Conservation (phyloP, 2,888 invertebrate species). For the Crepidodera aurea region DNA sequence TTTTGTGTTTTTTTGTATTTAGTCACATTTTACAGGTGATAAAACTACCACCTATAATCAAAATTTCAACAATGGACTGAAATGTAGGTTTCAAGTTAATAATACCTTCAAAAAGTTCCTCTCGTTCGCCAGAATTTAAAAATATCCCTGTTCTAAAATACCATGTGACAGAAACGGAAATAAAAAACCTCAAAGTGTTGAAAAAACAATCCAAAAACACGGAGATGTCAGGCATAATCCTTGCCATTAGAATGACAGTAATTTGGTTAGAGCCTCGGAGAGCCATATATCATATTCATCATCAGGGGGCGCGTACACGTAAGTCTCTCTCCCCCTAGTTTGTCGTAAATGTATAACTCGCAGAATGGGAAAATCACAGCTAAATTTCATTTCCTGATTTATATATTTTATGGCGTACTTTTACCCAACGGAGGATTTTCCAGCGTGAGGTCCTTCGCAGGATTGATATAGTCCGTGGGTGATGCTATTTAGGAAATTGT, state of each 20-base stretch:
- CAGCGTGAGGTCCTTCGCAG: background rate
- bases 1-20: too few relatives aligned
- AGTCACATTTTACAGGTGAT: too few relatives aligned
- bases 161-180: conserved; percentile 5
- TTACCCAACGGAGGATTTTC: conserved; percentile 3
- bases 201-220: conserved; percentile 51
- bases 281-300: conserved; percentile 50
- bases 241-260: conserved; percentile 52
- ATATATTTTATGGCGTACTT: conserved; percentile 24
- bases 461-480: background rate
- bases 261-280: conserved; percentile 49
- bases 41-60: too few relatives aligned
- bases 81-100: too few relatives aligned
- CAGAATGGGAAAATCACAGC: conserved; percentile 22
- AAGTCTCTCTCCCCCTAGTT: conserved; percentile 29
- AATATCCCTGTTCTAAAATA: background rate
- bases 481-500: too few relatives aligned
- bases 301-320: conserved; percentile 23
- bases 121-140: too few relatives aligned
- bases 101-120: too few relatives aligned
- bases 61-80: too few relatives aligned
- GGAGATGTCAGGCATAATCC: conserved; percentile 47
- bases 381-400: conserved; percentile 22
- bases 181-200: conserved; percentile 14
- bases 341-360: conserved; percentile 16